Conservation (phyloP, 2,888 invertebrate species). For the Heliconius sara region DNA sequence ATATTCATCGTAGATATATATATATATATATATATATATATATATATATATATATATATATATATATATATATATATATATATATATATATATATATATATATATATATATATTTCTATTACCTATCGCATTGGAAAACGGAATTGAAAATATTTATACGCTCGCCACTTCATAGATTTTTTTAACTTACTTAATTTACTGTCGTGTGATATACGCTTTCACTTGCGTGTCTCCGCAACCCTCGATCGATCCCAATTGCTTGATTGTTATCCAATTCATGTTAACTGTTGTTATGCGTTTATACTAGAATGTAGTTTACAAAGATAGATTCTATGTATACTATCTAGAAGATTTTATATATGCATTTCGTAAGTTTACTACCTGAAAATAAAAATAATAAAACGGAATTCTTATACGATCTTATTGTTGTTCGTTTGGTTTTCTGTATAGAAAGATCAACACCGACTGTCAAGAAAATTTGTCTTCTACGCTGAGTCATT, state of each 20-base stretch:
- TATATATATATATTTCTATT: not conserved
- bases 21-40: not conserved
- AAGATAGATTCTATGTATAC: not conserved
- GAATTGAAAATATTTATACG: not conserved
- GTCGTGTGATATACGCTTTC: conserved; percentile 60
- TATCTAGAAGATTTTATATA: too few relatives aligned
- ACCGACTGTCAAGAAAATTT: too few relatives aligned
- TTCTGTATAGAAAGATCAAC: too few relatives aligned
- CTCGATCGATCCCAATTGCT: conserved; percentile 50
- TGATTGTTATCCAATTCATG: conserved; percentile 23
- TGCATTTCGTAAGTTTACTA: too few relatives aligned
- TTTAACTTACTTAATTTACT: conserved; percentile 44
- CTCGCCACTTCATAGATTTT: conserved; percentile 29
- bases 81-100: too few relatives aligned
- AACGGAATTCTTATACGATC: too few relatives aligned
- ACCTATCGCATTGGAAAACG: too few relatives aligned
- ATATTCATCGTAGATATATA: too few relatives aligned
- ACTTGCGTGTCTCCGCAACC: conserved; percentile 54
- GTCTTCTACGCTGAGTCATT: too few relatives aligned
- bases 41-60: not conserved
- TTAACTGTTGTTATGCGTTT: conserved; percentile 7
- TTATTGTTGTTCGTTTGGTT: too few relatives aligned
- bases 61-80: too few relatives aligned
- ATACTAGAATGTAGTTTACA: not conserved
- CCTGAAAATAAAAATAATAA: too few relatives aligned